Conservation (phyloP, 2,888 invertebrate species). For the Anthoptus insignis region DNA sequence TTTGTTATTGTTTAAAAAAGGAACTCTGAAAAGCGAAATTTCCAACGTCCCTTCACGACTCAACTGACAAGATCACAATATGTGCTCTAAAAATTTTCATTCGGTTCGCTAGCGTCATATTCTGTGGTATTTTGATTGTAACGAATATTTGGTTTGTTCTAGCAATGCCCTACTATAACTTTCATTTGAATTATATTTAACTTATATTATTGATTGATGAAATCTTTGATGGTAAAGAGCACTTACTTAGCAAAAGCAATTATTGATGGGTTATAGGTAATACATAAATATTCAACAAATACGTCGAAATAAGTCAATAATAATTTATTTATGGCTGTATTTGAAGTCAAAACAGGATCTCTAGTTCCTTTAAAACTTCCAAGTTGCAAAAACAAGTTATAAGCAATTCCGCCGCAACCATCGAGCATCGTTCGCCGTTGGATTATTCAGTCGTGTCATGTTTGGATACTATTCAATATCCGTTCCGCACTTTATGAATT, state of each 20-base stretch:
- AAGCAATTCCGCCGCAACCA: conserved; percentile 20
- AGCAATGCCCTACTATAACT: no score
- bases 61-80: neutral
- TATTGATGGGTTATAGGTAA: no score
- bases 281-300: no score
- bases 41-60: neutral
- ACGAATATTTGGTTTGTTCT: no score
- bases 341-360: no score
- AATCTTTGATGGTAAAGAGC: no score
- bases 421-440: conserved; percentile 15
- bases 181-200: no score
- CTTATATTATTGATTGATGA: no score
- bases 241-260: no score
- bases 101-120: neutral
- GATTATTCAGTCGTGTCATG: conserved; percentile 33
- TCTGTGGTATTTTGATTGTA: neutral
- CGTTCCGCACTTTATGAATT: conserved; percentile 22
- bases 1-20: no score
- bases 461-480: conserved; percentile 36
- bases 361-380: neutral
- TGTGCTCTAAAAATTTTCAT: neutral
- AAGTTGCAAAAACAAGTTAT: conserved; percentile 2
- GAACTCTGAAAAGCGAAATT: neutral
- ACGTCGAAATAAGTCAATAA: no score
- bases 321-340: no score